Conservation (phyloP, 2,888 invertebrate species). For the Bombylius major region DNA sequence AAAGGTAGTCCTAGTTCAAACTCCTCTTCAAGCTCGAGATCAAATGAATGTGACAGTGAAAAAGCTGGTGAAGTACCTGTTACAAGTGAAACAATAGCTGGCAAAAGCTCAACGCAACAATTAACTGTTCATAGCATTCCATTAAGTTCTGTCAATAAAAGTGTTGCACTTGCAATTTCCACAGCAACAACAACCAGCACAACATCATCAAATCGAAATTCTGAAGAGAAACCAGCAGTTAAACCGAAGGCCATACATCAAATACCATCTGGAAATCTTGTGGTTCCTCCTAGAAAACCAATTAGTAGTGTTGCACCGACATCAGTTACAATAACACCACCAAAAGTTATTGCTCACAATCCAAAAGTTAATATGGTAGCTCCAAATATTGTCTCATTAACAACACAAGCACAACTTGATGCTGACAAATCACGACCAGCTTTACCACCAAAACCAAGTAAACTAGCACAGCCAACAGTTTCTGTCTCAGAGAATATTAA, state of each 20-base stretch:
- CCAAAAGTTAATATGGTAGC: slow-evolving; percentile 40
- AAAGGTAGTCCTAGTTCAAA: slow-evolving; percentile 1
- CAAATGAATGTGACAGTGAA: slow-evolving; percentile 22
- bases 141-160: slow-evolving; percentile 35
- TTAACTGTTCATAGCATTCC: slow-evolving; percentile 45
- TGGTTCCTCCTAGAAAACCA: slow-evolving; percentile 55
- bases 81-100: slow-evolving; percentile 22
- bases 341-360: slow-evolving; percentile 34
- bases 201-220: slow-evolving; percentile 15
- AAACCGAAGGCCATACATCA: slow-evolving; percentile 34
- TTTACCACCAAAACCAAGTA: slow-evolving; percentile 68
- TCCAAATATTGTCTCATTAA: slow-evolving; percentile 33
- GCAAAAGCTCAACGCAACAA: slow-evolving; percentile 31
- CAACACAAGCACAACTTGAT: slow-evolving; percentile 23
- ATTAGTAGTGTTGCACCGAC: slow-evolving; percentile 78
- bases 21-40: slow-evolving; percentile 6
- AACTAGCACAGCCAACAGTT: slow-evolving; percentile 13
- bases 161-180: slow-evolving; percentile 29
- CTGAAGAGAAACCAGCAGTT: slow-evolving; percentile 21
- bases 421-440: slow-evolving; percentile 58
- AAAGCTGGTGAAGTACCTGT: slow-evolving; percentile 24
- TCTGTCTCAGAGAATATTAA: background rate
- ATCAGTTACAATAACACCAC: slow-evolving; percentile 40
- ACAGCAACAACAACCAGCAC: slow-evolving; percentile 22
- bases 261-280: slow-evolving; percentile 26